Evolutionary conservation across 2,888 invertebrate species (phyloP).

Genomic region (Caradrina clavipalpis): DNA sequence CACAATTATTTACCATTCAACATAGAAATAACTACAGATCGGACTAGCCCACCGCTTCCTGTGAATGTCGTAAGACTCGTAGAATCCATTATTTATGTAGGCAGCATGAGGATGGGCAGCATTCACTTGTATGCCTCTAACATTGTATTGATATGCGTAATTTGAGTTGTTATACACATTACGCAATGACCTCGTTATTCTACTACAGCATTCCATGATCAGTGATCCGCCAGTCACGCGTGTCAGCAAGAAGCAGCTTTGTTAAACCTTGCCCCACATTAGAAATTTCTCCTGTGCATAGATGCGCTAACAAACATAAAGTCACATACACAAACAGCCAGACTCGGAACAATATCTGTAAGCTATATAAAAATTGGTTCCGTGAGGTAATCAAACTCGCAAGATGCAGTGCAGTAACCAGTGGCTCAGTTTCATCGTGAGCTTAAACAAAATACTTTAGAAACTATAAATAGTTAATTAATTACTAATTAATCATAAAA

Average conservation of each 20-base stretch:
- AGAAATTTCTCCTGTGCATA: too few species aligned
- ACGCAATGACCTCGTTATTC: constrained; percentile 18
- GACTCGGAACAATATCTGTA: too few species aligned
- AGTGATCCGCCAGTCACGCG: constrained; percentile 16
- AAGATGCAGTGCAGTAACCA: too few species aligned
- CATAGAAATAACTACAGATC: constrained; percentile 20
- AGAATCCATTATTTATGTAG: constrained; percentile 30
- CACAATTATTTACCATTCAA: constrained; percentile 36
- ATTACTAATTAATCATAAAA: background rate
- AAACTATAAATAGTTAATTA: background rate
- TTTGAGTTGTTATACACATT: constrained; percentile 5
- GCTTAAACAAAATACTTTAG: background rate
- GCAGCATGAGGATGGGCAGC: constrained; percentile 25
- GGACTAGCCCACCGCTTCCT: constrained; percentile 45
- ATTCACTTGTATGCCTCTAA: constrained; percentile 9
- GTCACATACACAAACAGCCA: too few species aligned
- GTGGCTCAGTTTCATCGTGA: too few species aligned
- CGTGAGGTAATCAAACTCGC: too few species aligned
- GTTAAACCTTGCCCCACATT: too few species aligned
- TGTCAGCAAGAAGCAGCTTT: background rate
- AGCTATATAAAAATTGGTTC: too few species aligned
- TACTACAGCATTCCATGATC: constrained; percentile 5
- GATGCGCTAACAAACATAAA: too few species aligned
- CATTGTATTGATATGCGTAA: constrained; percentile 19
- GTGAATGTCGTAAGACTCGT: constrained; percentile 52